Conservation (phyloP, 2,797 vertebrate species). For the Aplochiton taeniatus region DNA sequence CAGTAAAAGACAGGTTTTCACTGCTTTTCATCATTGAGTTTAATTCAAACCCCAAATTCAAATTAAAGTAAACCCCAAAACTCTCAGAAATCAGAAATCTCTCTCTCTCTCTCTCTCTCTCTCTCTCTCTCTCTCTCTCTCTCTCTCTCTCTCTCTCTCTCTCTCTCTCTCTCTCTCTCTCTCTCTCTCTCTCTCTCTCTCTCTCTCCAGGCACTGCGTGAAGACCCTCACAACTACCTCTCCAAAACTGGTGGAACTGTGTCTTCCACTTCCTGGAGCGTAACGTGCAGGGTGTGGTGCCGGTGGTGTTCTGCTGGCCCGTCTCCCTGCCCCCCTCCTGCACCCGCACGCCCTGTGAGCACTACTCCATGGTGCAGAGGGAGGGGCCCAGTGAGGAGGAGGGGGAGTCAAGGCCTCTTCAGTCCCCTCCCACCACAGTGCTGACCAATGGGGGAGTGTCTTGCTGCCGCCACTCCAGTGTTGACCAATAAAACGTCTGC, state of each 20-base stretch:
- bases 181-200: neutral
- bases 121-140: neutral
- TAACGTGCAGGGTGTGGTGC: slow-evolving; percentile 79
- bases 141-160: neutral
- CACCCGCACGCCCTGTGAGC: slow-evolving; percentile 81
- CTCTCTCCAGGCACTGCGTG: slow-evolving; percentile 75
- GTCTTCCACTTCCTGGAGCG: slow-evolving; percentile 85
- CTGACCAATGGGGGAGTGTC: too few relatives aligned
- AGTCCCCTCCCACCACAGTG: too few relatives aligned
- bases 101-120: neutral
- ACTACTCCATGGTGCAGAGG: slow-evolving; percentile 83
- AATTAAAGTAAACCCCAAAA: too few relatives aligned
- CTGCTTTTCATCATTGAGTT: too few relatives aligned
- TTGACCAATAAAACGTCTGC: too few relatives aligned
- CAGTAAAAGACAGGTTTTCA: neutral
- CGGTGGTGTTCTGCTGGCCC: slow-evolving; percentile 83
- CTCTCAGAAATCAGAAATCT: too few relatives aligned
- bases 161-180: neutral
- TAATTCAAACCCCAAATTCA: too few relatives aligned
- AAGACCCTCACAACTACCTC: slow-evolving; percentile 80
- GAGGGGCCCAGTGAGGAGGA: slow-evolving; percentile 5
- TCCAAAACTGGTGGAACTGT: slow-evolving; percentile 84
- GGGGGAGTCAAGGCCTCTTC: too few relatives aligned
- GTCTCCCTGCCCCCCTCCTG: slow-evolving; percentile 79
- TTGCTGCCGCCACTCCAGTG: too few relatives aligned